These are phyloP conservation scores for Hydroisotoma schaefferi DNA, from an alignment of 2,888 invertebrate species.

Conservation along the genomic window DNA sequence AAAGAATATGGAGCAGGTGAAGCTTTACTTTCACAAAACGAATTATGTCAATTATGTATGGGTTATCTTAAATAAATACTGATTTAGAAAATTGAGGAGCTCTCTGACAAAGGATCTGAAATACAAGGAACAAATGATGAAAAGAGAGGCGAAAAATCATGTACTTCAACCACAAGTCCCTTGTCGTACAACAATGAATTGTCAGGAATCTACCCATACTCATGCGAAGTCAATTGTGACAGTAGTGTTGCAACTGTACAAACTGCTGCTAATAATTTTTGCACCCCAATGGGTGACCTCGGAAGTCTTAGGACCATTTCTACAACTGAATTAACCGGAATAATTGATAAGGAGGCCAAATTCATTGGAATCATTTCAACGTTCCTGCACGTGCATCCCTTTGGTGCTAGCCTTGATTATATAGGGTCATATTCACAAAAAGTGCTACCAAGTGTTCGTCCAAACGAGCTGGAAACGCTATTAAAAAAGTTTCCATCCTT, in stretches of 20 bases:
- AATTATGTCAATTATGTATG: no score
- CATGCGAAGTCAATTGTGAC: constrained; percentile 14
- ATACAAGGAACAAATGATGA: neutral
- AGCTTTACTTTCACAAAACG: neutral
- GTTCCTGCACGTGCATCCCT: constrained; percentile 88
- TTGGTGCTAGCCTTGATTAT: constrained; percentile 84
- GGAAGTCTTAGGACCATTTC: neutral
- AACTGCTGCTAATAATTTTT: neutral
- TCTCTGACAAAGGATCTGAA: no score
- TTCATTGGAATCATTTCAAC: constrained; percentile 83
- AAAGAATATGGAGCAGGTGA: constrained; percentile 64
- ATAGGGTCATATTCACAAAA: constrained; percentile 87
- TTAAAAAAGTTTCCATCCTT: constrained; percentile 74
- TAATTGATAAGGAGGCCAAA: constrained; percentile 64
- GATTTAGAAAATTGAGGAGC: no score
- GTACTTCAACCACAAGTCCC: neutral
- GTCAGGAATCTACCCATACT: neutral
- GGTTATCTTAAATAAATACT: no score
- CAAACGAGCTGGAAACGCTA: constrained; percentile 71
- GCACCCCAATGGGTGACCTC: neutral
- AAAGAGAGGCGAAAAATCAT: neutral
- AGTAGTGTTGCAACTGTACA: constrained; percentile 6
- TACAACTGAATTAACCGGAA: constrained; percentile 15
- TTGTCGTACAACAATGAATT: neutral
- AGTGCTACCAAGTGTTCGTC: constrained; percentile 66